Evolutionary conservation across 2,113 vertebrate species (phyloP).

Genomic region (Tychaedon coryphoeus): DNA sequence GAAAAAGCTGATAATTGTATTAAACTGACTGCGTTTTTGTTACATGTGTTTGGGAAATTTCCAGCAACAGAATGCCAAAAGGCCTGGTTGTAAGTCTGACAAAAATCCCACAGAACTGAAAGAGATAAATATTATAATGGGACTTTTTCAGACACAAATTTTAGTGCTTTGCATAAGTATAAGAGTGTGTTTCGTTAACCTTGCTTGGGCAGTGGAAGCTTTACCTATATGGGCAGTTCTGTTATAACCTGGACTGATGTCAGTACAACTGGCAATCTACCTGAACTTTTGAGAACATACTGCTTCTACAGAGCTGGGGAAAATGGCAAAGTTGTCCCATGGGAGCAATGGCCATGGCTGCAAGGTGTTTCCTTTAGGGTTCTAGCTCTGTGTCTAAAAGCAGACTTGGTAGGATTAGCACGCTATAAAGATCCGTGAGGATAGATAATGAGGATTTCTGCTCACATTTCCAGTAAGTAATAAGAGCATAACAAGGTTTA

Average conservation of each 20-base stretch:
- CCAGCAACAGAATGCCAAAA: conserved; percentile 74
- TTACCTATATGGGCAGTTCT: background rate
- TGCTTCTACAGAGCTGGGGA: background rate
- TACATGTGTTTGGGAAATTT: conserved; percentile 77
- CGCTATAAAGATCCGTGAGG: background rate
- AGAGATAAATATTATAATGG: conserved; percentile 47
- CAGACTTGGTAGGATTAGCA: background rate
- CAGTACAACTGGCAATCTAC: background rate
- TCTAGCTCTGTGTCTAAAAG: background rate
- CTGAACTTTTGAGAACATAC: background rate
- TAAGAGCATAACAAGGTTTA: conserved; percentile 52
- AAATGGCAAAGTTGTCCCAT: background rate
- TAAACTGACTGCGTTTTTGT: conserved; percentile 77
- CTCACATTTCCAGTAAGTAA: conserved; percentile 44
- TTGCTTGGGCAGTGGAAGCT: rapidly evolving
- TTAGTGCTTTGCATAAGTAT: background rate
- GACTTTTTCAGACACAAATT: background rate
- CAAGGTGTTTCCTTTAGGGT: background rate
- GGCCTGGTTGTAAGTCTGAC: conserved; percentile 67
- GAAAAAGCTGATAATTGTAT: conserved; percentile 79
- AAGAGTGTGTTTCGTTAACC: background rate
- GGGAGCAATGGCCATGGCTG: background rate
- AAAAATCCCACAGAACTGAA: conserved; percentile 52
- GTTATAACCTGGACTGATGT: rapidly evolving
- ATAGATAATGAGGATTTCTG: conserved; percentile 37